Base-by-base conservation (phyloP, 1,140 invertebrate species). In the Lucilia sericata region DNA sequence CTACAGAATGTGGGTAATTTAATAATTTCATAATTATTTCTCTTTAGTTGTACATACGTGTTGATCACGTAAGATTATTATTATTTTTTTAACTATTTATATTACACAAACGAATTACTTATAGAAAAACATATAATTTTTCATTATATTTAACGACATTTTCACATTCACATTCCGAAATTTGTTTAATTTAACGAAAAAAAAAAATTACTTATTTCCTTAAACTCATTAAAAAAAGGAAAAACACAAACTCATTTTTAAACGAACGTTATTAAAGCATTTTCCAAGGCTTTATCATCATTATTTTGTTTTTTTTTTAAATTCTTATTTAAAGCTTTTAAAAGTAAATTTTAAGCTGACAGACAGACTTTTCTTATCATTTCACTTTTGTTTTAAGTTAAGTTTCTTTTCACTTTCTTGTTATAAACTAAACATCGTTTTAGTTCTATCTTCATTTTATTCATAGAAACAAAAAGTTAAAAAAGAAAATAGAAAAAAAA, bases 141-240 rank as follows among this genome's bases (percentile, higher is more conserved):
- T 21, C 65, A 70, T 21, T 14, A 60, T 17, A 60, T n/a, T n/a
- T 7, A 60, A 60, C 55, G 55, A 60, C 13, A 60, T 60, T 60
- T 60, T 60, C 55, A 14, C 55, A 60, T 36, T 78, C 76, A 80
- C 76, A 80, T 80, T 80, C 76, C 76, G 76, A 21, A 49, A 10
- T 9, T 70, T 21, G 65, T 70, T 70, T 19, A 55, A 5, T 55
- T 55, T 55, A 13, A 55, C 9, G 13, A 12, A 17, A 55, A 55
- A 55, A 42, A 42, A 42, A 42, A 42, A 5, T 42, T 42, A 42
- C 42, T 42, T 42, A 42, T 42, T 42, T 42, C 42, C 42, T 42
- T 60, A n/a, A 60, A 60, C n/a, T 60, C 55, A 60, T 60, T 30
- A 30, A 30, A 30, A 30, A 30, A 30, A 30, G 25, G 25, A 30